Conservation (phyloP, 2,888 invertebrate genomes). For the Kryphioiulus occultus region DNA sequence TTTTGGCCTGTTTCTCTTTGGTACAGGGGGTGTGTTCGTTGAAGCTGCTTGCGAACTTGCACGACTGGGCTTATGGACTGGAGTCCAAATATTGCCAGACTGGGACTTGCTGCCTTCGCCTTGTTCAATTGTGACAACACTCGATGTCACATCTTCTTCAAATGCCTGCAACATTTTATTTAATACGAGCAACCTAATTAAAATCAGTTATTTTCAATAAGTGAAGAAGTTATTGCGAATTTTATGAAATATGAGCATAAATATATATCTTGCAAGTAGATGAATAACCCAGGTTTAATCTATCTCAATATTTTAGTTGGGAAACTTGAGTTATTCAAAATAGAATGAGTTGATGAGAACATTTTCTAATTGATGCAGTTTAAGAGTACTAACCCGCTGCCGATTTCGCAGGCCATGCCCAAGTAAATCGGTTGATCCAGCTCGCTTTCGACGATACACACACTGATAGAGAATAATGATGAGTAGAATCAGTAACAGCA, state of each 20-base stretch:
- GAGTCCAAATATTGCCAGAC: conserved; percentile 17
- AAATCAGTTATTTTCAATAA: too few species aligned
- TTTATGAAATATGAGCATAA: too few species aligned
- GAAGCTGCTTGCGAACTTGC: background rate
- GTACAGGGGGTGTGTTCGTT: background rate
- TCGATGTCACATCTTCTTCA: conserved; percentile 45
- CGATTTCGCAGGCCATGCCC: conserved; percentile 17
- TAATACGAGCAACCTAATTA: too few species aligned
- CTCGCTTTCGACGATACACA: conserved; percentile 23
- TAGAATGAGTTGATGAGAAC: too few species aligned
- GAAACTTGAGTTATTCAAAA: too few species aligned
- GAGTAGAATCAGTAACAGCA: conserved; percentile 40
- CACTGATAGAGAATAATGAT: conserved; percentile 32
- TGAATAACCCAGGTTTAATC: too few species aligned
- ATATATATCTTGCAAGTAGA: too few species aligned
- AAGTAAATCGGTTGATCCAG: background rate
- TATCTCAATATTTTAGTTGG: too few species aligned
- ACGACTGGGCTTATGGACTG: background rate
- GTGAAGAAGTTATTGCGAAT: too few species aligned
- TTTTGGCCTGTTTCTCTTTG: conserved; percentile 23
- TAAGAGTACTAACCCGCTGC: background rate
- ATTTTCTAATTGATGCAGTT: too few species aligned
- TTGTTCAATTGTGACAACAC: background rate
- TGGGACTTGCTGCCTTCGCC: conserved; percentile 3
- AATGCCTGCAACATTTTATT: conserved; percentile 42